phyloP scores from a whole-genome alignment of 1,140 invertebrate species.

The Cydia amplana region DNA sequence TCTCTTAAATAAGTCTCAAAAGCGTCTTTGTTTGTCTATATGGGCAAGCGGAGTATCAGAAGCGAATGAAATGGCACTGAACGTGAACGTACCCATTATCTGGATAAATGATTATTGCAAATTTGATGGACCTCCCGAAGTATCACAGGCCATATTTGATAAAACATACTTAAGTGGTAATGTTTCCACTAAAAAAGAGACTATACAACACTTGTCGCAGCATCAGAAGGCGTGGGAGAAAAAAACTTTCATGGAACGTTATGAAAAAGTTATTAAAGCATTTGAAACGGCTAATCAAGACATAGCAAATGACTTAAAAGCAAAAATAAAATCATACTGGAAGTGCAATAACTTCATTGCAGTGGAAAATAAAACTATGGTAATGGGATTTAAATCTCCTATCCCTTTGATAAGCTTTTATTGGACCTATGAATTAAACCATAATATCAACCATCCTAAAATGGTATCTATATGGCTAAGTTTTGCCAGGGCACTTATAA shows the following conservation, averaged over 20 bases:
- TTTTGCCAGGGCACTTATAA: neutral
- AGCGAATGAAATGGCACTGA: constrained; percentile 12
- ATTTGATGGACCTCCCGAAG: constrained; percentile 2
- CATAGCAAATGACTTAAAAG: neutral
- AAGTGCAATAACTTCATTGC: neutral
- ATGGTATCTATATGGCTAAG: neutral
- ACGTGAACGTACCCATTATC: neutral
- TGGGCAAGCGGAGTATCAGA: constrained; percentile 19
- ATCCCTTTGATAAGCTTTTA: neutral
- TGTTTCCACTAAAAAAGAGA: neutral
- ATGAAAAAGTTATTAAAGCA: neutral
- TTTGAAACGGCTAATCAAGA: neutral
- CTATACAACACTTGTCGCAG: neutral
- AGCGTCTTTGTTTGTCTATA: neutral
- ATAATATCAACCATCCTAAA: neutral
- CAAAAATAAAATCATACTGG: neutral
- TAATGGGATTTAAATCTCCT: neutral
- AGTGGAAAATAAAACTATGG: neutral
- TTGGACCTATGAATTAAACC: neutral
- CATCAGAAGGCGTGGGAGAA: neutral
- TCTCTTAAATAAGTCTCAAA: neutral
- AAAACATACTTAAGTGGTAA: neutral
- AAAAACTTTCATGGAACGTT: neutral
- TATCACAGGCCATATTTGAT: neutral
- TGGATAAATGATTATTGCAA: constrained; percentile 24